A percentile compares a stretch with the other conserved stretches of the same genome.
Evolutionary conservation across 2,797 vertebrate genomes (phyloP).

Genomic region (Myiotriccus ornatus): DNA sequence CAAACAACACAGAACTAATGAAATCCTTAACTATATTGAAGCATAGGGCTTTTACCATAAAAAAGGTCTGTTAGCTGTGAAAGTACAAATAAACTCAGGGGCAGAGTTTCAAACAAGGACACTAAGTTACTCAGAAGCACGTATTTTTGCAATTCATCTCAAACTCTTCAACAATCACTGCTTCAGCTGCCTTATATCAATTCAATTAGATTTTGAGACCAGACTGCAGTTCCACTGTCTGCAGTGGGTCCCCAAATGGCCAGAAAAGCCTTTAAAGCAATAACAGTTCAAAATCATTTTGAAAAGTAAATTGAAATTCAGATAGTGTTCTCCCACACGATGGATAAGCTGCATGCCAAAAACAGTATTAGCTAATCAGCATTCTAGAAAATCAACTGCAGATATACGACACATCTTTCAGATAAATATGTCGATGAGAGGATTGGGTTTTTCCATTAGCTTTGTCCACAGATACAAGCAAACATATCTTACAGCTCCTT

Average conservation of each 20-base stretch:
- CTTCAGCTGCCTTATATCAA: not conserved
- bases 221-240: slow-evolving; percentile 50
- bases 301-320: slow-evolving; percentile 59
- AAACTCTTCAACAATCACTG: slow-evolving; percentile 9
- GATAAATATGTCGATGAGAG: slow-evolving; percentile 34
- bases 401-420: slow-evolving; percentile 44
- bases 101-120: slow-evolving; percentile 2
- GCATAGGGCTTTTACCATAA: not conserved
- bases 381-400: slow-evolving; percentile 60
- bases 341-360: slow-evolving; percentile 52
- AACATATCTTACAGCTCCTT: not conserved
- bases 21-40: not conserved
- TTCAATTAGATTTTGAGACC: slow-evolving; percentile 51
- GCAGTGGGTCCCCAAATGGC: slow-evolving; percentile 9
- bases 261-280: slow-evolving; percentile 47
- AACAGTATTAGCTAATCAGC: slow-evolving; percentile 59
- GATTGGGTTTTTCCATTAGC: slow-evolving; percentile 37
- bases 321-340: slow-evolving; percentile 22
- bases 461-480: slow-evolving; percentile 16
- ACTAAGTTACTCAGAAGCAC: not conserved
- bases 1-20: not conserved
- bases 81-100: not conserved
- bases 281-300: slow-evolving; percentile 24
- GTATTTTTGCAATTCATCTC: slow-evolving; percentile 10
- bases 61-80: not conserved